Conservation (phyloP, 2,888 invertebrate species). For the Drosophila imparisetae region DNA sequence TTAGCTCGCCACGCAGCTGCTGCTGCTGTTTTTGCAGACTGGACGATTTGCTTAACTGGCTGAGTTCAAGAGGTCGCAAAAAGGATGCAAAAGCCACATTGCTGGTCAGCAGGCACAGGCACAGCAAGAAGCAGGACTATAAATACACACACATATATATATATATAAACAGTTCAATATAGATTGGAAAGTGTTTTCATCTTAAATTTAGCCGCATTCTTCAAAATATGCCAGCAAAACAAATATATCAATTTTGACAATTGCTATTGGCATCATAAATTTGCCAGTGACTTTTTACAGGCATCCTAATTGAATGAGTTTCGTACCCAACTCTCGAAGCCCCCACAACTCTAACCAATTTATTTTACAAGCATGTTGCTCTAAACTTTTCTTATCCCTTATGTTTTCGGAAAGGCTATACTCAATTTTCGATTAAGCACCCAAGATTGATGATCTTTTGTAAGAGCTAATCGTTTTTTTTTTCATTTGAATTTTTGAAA, state of each 20-base stretch:
- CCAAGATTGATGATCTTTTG: not conserved
- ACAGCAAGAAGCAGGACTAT: constrained; percentile 73
- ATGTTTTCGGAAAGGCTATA: not conserved
- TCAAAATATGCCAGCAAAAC: constrained; percentile 2
- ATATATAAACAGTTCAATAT: not conserved
- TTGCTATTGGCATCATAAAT: constrained; percentile 54
- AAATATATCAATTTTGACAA: constrained; percentile 54
- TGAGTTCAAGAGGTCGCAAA: constrained; percentile 78
- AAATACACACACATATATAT: not conserved
- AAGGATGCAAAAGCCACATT: constrained; percentile 69
- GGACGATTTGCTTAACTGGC: constrained; percentile 66
- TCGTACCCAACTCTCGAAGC: constrained; percentile 11
- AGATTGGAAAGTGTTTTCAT: not conserved
- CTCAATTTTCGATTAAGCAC: not conserved
- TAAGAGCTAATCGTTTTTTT: not conserved
- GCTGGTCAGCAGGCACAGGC: constrained; percentile 72
- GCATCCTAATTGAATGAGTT: constrained; percentile 21
- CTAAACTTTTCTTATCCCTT: constrained; percentile 24
- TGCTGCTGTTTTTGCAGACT: constrained; percentile 42
- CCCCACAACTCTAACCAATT: constrained; percentile 5
- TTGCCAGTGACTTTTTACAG: constrained; percentile 44
- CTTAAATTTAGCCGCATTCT: not conserved
- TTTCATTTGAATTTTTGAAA: not conserved
- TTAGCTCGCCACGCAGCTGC: constrained; percentile 50
- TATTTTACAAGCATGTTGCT: constrained; percentile 40